Evolutionary conservation across 1,140 invertebrate species (phyloP).

Genomic region (Aphis gossypii): DNA sequence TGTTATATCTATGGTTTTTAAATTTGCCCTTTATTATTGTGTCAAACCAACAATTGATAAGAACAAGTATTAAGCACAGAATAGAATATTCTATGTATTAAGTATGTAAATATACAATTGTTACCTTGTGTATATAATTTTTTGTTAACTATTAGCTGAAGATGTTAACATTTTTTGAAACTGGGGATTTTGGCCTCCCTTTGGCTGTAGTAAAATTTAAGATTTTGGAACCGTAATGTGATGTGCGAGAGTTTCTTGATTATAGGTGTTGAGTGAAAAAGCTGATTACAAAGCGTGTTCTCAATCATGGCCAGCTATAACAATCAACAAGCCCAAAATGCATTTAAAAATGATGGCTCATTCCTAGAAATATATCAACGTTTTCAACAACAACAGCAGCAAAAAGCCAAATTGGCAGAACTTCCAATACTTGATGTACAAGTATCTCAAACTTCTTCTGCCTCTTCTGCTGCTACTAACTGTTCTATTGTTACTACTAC

Average conservation of each 20-base stretch:
- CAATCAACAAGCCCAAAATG: conserved; percentile 64
- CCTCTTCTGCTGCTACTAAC: conserved; percentile 13
- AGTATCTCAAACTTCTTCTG: conserved; percentile 56
- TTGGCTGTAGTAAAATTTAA: conserved; percentile 42
- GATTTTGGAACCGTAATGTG: conserved; percentile 50
- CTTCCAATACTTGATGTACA: conserved; percentile 63
- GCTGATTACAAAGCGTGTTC: conserved; percentile 40
- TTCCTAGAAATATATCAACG: conserved; percentile 90
- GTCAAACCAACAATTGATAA: background rate
- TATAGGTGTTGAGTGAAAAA: conserved; percentile 52
- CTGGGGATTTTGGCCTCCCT: conserved; percentile 1
- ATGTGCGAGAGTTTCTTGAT: conserved; percentile 56
- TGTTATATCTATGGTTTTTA: background rate
- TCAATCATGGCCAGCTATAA: conserved; percentile 38
- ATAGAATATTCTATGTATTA: background rate
- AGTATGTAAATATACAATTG: background rate
- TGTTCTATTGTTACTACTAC: background rate
- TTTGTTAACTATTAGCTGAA: background rate
- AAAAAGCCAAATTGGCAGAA: conserved; percentile 63
- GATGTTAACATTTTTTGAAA: background rate
- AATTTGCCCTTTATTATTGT: background rate
- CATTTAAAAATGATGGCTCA: conserved; percentile 84
- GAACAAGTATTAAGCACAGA: background rate
- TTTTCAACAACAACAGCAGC: conserved; percentile 73
- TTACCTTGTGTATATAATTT: background rate